Evolutionary conservation across 1,140 invertebrate genomes (phyloP).

Genomic region (Philaenus spumarius): DNA sequence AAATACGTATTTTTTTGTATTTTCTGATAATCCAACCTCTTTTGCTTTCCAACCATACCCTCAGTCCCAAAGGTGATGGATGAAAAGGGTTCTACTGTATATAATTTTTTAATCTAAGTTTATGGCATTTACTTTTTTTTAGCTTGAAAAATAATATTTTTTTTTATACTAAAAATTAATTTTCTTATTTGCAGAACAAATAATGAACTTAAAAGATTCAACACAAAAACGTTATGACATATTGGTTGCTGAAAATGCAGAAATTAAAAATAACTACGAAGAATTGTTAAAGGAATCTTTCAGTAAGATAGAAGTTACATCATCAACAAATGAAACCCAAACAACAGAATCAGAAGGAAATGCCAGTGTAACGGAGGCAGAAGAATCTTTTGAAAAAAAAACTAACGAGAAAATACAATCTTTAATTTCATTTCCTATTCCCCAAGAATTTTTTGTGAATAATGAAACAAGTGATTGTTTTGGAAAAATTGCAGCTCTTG

Average conservation of each 20-base stretch:
- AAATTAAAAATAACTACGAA: constrained; percentile 18
- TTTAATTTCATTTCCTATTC: neutral
- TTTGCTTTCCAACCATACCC: too few relatives aligned
- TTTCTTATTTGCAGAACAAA: constrained; percentile 23
- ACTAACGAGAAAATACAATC: neutral
- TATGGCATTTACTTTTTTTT: too few relatives aligned
- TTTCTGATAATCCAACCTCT: too few relatives aligned
- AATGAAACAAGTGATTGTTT: neutral
- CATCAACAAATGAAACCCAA: neutral
- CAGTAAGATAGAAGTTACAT: neutral
- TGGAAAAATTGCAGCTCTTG: too few relatives aligned
- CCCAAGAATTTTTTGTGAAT: neutral
- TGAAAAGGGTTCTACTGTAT: too few relatives aligned
- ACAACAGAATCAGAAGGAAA: too few relatives aligned
- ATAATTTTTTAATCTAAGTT: too few relatives aligned
- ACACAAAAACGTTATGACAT: constrained; percentile 20
- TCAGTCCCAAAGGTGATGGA: too few relatives aligned
- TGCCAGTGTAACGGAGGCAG: neutral
- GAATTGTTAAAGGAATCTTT: neutral
- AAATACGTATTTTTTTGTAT: too few relatives aligned
- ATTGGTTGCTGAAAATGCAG: constrained; percentile 11
- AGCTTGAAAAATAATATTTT: too few relatives aligned
- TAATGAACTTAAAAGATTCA: constrained; percentile 23
- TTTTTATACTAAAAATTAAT: too few relatives aligned
- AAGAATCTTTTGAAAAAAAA: constrained; percentile 1